Percentiles rank a stretch among this genome's conserved stretches.
Conservation (phyloP, 2,888 invertebrate genomes). For the Polyommatus iphigenia region DNA sequence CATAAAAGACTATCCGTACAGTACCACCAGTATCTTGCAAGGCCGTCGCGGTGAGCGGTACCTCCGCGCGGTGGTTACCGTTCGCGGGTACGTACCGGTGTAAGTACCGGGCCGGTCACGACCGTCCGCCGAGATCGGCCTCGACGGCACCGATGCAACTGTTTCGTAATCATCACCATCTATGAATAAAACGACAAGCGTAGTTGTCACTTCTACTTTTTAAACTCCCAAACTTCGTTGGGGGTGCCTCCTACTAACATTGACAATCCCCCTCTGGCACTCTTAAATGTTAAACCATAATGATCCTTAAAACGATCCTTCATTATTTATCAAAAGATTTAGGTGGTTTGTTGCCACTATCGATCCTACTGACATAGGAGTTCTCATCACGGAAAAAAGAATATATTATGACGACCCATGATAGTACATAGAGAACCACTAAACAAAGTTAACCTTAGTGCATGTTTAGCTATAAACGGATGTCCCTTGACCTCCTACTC, state of each 20-base stretch:
- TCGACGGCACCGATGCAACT: not conserved
- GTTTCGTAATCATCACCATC: not conserved
- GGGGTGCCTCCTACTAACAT: no score
- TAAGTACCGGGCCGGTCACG: constrained; percentile 54
- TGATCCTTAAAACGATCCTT: no score
- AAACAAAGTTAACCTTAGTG: not conserved
- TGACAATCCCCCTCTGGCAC: no score
- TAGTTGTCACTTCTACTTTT: not conserved
- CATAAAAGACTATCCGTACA: not conserved
- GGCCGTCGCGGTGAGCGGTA: constrained; percentile 68
- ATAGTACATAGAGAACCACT: not conserved
- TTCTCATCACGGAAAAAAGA: no score
- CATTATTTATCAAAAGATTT: no score
- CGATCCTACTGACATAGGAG: no score
- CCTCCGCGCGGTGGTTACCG: constrained; percentile 52
- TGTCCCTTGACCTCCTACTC: not conserved
- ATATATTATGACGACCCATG: no score
- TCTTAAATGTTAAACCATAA: no score
- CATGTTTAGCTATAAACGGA: no score
- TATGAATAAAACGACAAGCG: not conserved
- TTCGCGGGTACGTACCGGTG: constrained; percentile 42
- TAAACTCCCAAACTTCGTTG: not conserved
- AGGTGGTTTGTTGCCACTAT: no score
- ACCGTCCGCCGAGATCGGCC: constrained; percentile 41
- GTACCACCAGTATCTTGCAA: constrained; percentile 54